A percentile compares a stretch with the other conserved stretches of the same genome.
Evolutionary conservation across 2,113 vertebrate genomes (phyloP).

Genomic region (Sialia sialis): DNA sequence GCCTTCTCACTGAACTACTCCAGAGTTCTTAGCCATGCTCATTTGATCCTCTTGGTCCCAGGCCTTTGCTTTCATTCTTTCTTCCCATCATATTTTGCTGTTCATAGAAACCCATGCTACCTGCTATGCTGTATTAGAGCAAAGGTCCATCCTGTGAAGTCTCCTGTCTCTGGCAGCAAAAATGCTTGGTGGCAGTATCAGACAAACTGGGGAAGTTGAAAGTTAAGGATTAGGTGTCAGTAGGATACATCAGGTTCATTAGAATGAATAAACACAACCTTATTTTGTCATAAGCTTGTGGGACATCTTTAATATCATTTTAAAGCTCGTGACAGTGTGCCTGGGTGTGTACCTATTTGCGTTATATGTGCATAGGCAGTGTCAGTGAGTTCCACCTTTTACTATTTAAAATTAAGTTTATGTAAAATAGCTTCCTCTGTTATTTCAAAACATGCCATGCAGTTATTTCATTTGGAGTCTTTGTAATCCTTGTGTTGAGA

Average conservation of each 20-base stretch:
- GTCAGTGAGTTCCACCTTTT: background rate
- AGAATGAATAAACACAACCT: background rate
- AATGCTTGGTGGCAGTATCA: background rate
- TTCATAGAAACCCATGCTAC: background rate
- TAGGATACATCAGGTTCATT: background rate
- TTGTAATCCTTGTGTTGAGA: background rate
- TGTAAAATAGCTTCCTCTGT: background rate
- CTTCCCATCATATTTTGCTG: background rate
- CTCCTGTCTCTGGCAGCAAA: background rate
- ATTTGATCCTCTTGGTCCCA: background rate
- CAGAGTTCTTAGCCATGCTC: background rate
- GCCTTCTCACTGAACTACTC: background rate
- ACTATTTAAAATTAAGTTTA: too few relatives aligned
- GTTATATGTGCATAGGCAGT: background rate
- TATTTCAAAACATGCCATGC: background rate
- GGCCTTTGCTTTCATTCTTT: background rate
- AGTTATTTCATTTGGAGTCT: background rate
- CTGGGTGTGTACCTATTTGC: background rate
- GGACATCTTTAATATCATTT: background rate
- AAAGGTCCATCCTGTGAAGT: background rate
- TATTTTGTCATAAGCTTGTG: background rate
- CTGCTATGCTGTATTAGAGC: background rate
- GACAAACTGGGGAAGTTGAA: background rate
- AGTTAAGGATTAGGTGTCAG: background rate
- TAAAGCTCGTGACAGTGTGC: background rate